These are phyloP conservation scores for Drosophila neotestacea DNA, from an alignment of 2,888 invertebrate species.

Conservation along the genomic window DNA sequence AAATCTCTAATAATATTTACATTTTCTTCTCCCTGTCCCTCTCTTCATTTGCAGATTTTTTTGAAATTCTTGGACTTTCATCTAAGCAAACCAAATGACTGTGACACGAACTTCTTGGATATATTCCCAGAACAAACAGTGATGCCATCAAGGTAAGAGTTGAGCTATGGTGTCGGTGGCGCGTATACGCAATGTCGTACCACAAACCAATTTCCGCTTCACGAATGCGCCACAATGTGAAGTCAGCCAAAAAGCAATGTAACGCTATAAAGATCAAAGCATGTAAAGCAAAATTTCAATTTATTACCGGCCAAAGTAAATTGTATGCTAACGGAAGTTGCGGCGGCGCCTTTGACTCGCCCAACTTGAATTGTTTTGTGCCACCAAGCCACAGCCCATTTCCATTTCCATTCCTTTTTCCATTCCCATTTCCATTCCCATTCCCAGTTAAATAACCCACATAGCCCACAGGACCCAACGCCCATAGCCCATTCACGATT, in stretches of 20 bases:
- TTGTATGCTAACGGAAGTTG: slow-evolving; percentile 70
- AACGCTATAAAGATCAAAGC: slow-evolving; percentile 60
- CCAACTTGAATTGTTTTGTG: slow-evolving; percentile 51
- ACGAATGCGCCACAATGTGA: slow-evolving; percentile 54
- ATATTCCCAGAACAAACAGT: slow-evolving; percentile 89
- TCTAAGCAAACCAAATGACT: slow-evolving; percentile 91
- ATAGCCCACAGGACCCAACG: background rate
- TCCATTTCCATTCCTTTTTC: no score
- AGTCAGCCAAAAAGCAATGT: slow-evolving; percentile 49
- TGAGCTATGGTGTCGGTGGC: slow-evolving; percentile 4
- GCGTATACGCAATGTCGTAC: slow-evolving; percentile 30
- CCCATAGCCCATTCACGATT: slow-evolving; percentile 36
- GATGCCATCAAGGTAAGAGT: slow-evolving; percentile 86
- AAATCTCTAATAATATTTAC: background rate
- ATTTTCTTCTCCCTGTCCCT: background rate
- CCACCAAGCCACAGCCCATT: slow-evolving; percentile 1
- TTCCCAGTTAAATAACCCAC: background rate
- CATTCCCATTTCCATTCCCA: no score
- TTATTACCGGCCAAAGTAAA: slow-evolving; percentile 74
- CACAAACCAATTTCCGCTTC: slow-evolving; percentile 71
- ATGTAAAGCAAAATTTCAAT: slow-evolving; percentile 67
- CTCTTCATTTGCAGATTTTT: slow-evolving; percentile 87
- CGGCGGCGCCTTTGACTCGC: slow-evolving; percentile 59
- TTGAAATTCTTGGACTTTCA: slow-evolving; percentile 89
- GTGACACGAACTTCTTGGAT: slow-evolving; percentile 91